Evolutionary conservation across 2,797 vertebrate species (phyloP), one percentile per base, ranked within the genome.

Genomic region (Poeciliopsis turneri): DNA sequence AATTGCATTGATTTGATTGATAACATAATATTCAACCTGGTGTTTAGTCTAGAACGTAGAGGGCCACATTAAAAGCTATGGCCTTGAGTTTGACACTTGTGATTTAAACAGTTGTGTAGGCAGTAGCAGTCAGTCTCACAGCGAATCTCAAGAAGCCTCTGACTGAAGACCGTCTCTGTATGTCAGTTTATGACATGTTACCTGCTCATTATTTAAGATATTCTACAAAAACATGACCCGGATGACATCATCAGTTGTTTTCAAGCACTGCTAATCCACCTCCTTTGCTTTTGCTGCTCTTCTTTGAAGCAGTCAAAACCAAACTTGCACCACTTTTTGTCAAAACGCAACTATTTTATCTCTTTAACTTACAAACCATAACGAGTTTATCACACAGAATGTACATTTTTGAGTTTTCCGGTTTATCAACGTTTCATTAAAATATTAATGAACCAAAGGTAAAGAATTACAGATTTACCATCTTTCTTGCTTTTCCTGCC

Each of bases 401-500:
- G 53, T 5, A 28, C 6, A 8, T 61, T 61, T 61, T 15, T 33
- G 15, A 61, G 30, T 18, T 33, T 61, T 61, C 28, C 5, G 16
- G 7, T 18, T 61, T 3, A 61, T 28, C 28, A 33, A 15, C 0
- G 1, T 59, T 30, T 59, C 13, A 13, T 30, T 61, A 61, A 30
- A 33, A 28, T 36, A 16, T 45, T 3, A 45, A 70, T 4, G 41
- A 25, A 28, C 16, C 45, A 16, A 28, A 70, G 15, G 2, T 5
- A 55, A 41, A 41, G 3, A 39, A 55, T n/a, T 41, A 15, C 39
- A 41, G 23, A 41, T 20, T 41, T 81, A 96, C 96, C 91, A 53
- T 95, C 90, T 86, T 94, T 96, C 81, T 92, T 95, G 80, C 76
- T 94, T 84, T 94, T 96, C 77, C 78, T 93, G 92, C 91, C 95